These are phyloP conservation scores for Molossus alvarezi DNA, from an alignment of 2,797 vertebrate species.

Conservation along the genomic window DNA sequence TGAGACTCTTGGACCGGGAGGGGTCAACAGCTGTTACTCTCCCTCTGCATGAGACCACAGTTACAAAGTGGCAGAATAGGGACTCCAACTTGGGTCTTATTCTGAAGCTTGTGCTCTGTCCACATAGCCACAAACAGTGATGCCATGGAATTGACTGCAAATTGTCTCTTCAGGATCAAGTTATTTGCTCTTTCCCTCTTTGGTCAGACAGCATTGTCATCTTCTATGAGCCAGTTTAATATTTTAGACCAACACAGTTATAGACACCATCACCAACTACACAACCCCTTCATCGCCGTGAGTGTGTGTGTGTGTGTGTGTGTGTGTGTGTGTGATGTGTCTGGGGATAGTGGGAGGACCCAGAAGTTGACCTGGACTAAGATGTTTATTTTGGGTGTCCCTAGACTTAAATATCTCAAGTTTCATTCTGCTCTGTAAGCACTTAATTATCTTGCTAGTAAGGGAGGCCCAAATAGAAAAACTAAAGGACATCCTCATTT, in stretches of 20 bases:
- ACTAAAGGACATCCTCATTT: constrained; percentile 62
- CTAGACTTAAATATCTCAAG: constrained; percentile 74
- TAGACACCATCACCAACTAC: background rate
- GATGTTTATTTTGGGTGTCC: constrained; percentile 75
- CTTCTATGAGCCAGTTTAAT: background rate
- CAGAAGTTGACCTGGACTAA: constrained; percentile 61
- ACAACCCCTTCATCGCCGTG: background rate
- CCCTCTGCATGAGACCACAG: background rate
- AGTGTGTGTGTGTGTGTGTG: background rate
- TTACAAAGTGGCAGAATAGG: background rate
- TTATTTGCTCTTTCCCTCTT: constrained; percentile 21
- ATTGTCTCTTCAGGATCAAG: constrained; percentile 29
- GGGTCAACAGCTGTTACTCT: background rate
- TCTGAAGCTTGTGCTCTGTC: background rate
- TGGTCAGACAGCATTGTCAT: background rate
- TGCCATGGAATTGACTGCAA: background rate
- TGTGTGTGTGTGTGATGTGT: background rate
- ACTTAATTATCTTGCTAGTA: constrained; percentile 71
- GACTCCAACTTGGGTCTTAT: background rate
- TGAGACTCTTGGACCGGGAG: background rate
- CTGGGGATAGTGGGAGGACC: background rate
- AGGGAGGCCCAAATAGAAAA: constrained; percentile 61
- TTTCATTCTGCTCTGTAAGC: constrained; percentile 63
- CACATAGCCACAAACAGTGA: background rate
- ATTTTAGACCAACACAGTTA: constrained; percentile 16